Percentiles rank a stretch among this genome's conserved stretches.
Conservation (phyloP, 2,797 vertebrate species). For the Dallia pectoralis region DNA sequence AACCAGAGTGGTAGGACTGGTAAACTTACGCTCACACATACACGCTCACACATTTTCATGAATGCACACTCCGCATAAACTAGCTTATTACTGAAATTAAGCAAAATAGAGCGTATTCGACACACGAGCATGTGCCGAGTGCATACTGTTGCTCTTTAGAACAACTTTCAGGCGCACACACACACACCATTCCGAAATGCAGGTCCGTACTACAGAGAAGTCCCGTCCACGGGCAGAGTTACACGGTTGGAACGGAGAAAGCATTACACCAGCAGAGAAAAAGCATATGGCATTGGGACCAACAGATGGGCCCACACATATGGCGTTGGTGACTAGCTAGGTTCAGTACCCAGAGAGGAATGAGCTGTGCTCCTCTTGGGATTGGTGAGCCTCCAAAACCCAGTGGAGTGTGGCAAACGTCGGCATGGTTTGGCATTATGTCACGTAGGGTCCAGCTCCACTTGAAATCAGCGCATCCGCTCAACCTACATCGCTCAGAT, state of each 20-base stretch:
- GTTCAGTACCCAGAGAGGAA: conserved; percentile 59
- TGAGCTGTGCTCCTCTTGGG: conserved; percentile 52
- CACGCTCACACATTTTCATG: neutral
- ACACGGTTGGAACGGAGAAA: conserved; percentile 67
- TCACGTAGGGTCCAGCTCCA: conserved; percentile 22
- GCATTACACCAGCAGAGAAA: conserved; percentile 71
- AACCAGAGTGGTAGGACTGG: conserved; percentile 32
- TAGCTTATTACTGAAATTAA: neutral
- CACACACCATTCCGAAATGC: neutral
- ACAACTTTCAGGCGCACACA: neutral
- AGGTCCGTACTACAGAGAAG: conserved; percentile 43
- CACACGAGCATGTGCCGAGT: neutral
- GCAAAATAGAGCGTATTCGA: neutral
- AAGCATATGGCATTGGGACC: conserved; percentile 76
- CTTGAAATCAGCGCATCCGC: neutral
- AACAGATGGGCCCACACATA: conserved; percentile 76
- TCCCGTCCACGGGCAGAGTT: conserved; percentile 46
- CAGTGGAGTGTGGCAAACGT: conserved; percentile 3
- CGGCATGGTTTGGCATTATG: conserved; percentile 44
- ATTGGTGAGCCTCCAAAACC: conserved; percentile 67
- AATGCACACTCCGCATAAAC: neutral
- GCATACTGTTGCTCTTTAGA: neutral
- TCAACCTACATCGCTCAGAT: too few species aligned
- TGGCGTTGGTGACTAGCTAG: conserved; percentile 68
- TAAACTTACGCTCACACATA: neutral